Evolutionary conservation across 2,113 vertebrate species (phyloP).

Genomic region (Rousettus leschenaultii): DNA sequence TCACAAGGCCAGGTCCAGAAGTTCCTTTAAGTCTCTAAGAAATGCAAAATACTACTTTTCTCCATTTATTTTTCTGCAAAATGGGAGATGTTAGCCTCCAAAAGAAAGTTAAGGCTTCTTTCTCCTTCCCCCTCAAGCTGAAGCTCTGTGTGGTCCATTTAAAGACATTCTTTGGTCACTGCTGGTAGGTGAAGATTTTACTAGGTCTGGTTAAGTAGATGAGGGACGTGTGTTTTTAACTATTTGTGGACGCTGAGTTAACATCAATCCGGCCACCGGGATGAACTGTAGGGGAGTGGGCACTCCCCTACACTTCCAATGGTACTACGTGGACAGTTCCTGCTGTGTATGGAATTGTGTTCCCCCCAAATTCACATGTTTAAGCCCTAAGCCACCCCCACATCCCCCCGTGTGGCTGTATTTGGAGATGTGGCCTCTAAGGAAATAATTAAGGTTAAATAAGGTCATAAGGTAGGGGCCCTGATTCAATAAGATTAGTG

Average conservation of each 20-base stretch:
- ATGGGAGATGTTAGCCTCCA: neutral
- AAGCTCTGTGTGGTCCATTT: neutral
- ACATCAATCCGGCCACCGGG: neutral
- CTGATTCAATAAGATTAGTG: neutral
- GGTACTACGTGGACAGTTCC: neutral
- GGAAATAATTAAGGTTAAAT: neutral
- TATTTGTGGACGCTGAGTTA: neutral
- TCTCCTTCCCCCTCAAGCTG: neutral
- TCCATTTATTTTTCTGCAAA: neutral
- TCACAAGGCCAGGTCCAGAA: neutral
- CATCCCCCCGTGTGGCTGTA: neutral
- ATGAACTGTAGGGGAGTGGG: neutral
- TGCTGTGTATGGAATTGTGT: neutral
- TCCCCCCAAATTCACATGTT: neutral
- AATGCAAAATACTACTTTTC: neutral
- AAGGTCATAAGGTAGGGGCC: no score
- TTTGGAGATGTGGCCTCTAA: neutral
- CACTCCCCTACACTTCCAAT: neutral
- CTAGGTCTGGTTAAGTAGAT: neutral
- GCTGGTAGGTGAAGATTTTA: neutral
- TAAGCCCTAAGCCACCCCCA: neutral
- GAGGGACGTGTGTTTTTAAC: neutral
- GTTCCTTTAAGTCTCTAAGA: neutral
- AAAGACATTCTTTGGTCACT: neutral
- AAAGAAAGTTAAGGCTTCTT: neutral